Evolutionary conservation across 2,797 vertebrate species (phyloP).

Genomic region (Delichon dasypus): DNA sequence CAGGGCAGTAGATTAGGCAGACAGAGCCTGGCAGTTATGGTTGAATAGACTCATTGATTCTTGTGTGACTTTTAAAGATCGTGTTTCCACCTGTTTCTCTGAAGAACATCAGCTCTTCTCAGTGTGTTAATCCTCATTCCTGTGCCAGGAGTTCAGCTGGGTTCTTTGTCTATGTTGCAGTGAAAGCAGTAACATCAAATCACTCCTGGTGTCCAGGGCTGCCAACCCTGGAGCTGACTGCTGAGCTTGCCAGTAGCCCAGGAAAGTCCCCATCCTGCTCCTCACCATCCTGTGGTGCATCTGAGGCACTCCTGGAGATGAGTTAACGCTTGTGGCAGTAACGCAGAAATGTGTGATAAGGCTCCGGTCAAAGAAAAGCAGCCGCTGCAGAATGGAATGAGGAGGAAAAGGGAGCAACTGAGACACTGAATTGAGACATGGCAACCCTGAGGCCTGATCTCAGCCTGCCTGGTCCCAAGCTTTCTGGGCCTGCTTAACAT

Average conservation of each 20-base stretch:
- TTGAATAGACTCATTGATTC: background rate
- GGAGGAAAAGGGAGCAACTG: background rate
- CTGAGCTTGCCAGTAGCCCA: background rate
- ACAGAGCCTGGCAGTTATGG: background rate
- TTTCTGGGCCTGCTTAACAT: background rate
- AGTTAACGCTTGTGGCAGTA: background rate
- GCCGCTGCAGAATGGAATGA: background rate
- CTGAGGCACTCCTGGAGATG: background rate
- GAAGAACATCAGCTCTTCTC: background rate
- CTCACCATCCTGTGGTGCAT: background rate
- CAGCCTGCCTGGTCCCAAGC: background rate
- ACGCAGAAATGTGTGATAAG: background rate
- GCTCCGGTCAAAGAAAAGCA: background rate
- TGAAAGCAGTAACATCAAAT: background rate
- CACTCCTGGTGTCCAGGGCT: fast-evolving
- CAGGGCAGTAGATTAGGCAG: background rate
- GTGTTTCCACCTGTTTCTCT: background rate
- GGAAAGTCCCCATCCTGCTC: fast-evolving
- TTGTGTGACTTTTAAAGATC: background rate
- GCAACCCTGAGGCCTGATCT: background rate
- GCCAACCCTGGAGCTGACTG: fast-evolving
- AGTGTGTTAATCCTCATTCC: background rate
- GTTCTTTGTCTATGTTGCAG: background rate
- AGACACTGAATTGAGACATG: background rate
- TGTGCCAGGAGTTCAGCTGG: background rate